phyloP scores from a whole-genome alignment of 1,140 invertebrate species.

The Frieseomelitta varia region DNA sequence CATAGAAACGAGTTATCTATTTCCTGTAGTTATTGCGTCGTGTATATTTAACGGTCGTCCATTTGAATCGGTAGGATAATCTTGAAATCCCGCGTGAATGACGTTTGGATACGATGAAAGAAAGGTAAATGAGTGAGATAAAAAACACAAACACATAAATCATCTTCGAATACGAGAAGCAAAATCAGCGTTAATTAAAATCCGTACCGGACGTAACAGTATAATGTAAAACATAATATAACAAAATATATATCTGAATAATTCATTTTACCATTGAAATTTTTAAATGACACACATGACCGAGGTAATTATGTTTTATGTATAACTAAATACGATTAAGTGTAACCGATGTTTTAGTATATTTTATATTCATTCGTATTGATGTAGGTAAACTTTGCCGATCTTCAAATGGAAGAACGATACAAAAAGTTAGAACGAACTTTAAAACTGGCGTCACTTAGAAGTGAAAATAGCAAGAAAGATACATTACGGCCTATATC shows the following conservation, averaged over 20 bases:
- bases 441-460: conserved; percentile 58
- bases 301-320: neutral
- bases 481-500: conserved; percentile 5
- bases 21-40: neutral
- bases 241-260: neutral
- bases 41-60: neutral
- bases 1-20: too few relatives aligned
- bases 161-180: neutral
- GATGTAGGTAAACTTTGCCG: conserved; percentile 60
- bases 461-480: neutral
- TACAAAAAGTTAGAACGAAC: conserved; percentile 60
- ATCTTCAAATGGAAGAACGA: conserved; percentile 62
- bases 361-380: conserved; percentile 2
- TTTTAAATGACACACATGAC: neutral
- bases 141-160: neutral
- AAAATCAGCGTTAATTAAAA: neutral
- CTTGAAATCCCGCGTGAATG: neutral
- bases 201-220: neutral
- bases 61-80: neutral
- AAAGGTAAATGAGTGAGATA: neutral
- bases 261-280: neutral
- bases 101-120: neutral
- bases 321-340: too few relatives aligned
- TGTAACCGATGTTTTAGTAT: neutral
- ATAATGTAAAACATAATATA: neutral